phyloP scores from a whole-genome alignment of 2,888 invertebrate species.

The Boloria euphrosyne region DNA sequence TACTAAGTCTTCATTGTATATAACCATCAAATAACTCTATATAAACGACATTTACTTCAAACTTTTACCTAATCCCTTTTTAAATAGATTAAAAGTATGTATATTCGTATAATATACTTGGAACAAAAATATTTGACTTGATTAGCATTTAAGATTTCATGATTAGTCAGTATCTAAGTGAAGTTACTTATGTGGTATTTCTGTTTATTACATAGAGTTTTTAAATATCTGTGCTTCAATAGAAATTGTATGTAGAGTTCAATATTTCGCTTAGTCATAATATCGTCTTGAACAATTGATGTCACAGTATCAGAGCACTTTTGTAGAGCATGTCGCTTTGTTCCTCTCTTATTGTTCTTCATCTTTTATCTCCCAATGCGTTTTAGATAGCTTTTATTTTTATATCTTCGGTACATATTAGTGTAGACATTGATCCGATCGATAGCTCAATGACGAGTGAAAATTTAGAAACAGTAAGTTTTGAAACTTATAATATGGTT shows the following conservation, averaged over 20 bases:
- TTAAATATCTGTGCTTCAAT: not conserved
- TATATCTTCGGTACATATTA: slow-evolving; percentile 17
- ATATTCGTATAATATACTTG: too few species aligned
- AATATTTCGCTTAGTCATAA: slow-evolving; percentile 35
- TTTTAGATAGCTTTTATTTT: slow-evolving; percentile 19
- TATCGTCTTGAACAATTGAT: slow-evolving; percentile 33
- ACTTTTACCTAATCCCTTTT: too few species aligned
- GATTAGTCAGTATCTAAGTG: too few species aligned
- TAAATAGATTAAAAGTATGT: too few species aligned
- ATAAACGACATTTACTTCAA: too few species aligned
- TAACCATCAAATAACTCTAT: too few species aligned
- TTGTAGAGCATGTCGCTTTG: slow-evolving; percentile 33
- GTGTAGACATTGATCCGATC: slow-evolving; percentile 20
- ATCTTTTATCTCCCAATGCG: slow-evolving; percentile 13
- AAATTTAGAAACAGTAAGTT: not conserved
- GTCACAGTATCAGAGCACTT: slow-evolving; percentile 36
- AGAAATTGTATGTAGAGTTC: not conserved
- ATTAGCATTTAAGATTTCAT: too few species aligned
- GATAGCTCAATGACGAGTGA: not conserved
- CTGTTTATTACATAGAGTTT: too few species aligned
- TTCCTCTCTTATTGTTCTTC: slow-evolving; percentile 17
- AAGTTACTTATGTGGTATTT: too few species aligned
- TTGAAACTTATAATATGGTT: not conserved
- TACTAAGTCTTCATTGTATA: too few species aligned
- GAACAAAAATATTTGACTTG: too few species aligned